Evolutionary conservation across 92 coral and sea anemone genomes (phyloP).

Genomic region (Desmophyllum pertusum): DNA sequence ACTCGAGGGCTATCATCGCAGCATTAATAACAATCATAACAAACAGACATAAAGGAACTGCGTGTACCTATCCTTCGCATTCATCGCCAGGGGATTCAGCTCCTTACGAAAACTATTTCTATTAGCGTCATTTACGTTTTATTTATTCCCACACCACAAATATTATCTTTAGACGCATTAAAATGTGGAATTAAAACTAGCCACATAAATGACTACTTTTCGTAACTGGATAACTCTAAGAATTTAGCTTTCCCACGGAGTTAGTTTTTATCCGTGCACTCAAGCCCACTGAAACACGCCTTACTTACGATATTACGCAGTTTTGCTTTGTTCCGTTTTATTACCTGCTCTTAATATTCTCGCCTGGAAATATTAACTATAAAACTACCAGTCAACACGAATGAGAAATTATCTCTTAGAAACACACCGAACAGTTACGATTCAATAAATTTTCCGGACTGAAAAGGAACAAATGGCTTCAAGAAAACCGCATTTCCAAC

Average conservation of each 20-base stretch:
- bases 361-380: neutral
- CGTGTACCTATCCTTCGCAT: neutral
- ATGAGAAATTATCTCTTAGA: neutral
- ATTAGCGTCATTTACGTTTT: slow-evolving; percentile 10
- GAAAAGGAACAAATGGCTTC: neutral
- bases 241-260: neutral
- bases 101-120: slow-evolving; percentile 7
- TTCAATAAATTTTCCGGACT: neutral
- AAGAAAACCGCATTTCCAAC: neutral
- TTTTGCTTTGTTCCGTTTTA: neutral
- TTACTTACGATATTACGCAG: neutral
- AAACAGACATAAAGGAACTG: neutral
- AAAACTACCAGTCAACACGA: neutral
- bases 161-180: neutral
- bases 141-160: neutral
- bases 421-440: neutral
- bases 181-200: neutral
- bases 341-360: neutral
- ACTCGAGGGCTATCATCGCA: neutral
- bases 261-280: neutral
- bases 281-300: neutral
- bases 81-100: slow-evolving; percentile 16
- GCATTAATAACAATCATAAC: neutral
- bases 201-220: neutral
- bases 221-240: neutral